Evolutionary conservation across 1,140 invertebrate species (phyloP).

Genomic region (Calephelis nemesis): DNA sequence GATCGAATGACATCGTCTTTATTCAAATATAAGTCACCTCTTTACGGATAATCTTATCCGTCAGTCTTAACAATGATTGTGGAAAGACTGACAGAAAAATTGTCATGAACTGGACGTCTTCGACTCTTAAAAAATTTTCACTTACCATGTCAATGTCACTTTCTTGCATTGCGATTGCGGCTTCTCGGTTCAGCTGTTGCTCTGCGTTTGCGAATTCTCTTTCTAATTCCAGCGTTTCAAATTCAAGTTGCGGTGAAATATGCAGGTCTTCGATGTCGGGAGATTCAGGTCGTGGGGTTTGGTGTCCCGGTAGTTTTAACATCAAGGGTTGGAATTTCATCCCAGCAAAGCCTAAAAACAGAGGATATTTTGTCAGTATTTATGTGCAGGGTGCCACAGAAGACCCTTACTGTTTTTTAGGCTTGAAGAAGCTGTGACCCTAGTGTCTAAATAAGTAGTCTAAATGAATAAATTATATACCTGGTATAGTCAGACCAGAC

Average conservation of each 20-base stretch:
- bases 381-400: no score
- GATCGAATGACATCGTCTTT: no score
- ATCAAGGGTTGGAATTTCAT: constrained; percentile 57
- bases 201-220: constrained; percentile 54
- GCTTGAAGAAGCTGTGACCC: no score
- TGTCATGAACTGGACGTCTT: no score
- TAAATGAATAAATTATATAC: no score
- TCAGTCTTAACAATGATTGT: no score
- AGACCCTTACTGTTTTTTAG: no score
- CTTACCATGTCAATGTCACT: constrained; percentile 50
- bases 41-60: no score
- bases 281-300: constrained; percentile 37
- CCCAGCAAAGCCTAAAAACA: constrained; percentile 42
- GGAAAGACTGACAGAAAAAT: no score
- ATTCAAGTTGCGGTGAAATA: constrained; percentile 57
- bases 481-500: no score
- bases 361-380: constrained; percentile 27
- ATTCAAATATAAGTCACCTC: no score
- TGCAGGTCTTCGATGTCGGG: constrained; percentile 54
- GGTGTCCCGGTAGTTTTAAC: constrained; percentile 53
- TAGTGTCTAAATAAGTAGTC: no score
- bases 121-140: not conserved
- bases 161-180: constrained; percentile 60
- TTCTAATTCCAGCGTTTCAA: constrained; percentile 54
- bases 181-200: constrained; percentile 53